Evolutionary conservation across 2,113 vertebrate species (phyloP).

Genomic region (Calidris pygmaea): DNA sequence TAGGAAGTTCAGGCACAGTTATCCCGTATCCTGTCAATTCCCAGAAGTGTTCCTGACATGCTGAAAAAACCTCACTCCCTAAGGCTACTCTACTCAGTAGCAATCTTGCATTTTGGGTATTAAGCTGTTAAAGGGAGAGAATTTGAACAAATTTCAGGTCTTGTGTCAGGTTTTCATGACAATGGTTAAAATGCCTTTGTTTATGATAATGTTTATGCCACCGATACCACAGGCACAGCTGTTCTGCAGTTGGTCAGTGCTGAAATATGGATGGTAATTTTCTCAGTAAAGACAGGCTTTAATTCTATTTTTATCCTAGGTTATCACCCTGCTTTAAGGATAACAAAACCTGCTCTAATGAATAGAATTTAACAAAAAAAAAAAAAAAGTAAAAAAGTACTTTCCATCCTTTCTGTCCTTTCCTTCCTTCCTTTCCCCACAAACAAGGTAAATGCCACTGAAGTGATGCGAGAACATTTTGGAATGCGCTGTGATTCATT

Average conservation of each 20-base stretch:
- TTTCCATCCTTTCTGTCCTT: neutral
- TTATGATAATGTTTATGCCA: neutral
- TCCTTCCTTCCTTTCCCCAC: conserved; percentile 12
- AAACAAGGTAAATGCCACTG: neutral
- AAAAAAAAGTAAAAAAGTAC: neutral
- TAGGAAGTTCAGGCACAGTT: neutral
- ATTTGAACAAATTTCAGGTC: neutral
- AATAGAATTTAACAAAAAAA: neutral
- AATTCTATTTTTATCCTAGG: neutral
- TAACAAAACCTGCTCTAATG: neutral
- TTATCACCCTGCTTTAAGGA: neutral
- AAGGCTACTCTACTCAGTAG: neutral
- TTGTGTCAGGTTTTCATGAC: neutral
- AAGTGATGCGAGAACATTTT: neutral
- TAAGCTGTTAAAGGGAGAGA: neutral
- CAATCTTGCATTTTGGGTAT: neutral
- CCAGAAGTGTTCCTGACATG: neutral
- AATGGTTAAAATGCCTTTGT: neutral
- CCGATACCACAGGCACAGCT: neutral
- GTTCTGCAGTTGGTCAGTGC: neutral
- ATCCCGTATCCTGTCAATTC: neutral
- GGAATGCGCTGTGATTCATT: neutral
- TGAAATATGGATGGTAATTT: conserved; percentile 17
- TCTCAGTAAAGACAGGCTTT: neutral
- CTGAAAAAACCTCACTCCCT: neutral